Conservation (phyloP, 2,888 invertebrate genomes). For the Cheilosia soror region DNA sequence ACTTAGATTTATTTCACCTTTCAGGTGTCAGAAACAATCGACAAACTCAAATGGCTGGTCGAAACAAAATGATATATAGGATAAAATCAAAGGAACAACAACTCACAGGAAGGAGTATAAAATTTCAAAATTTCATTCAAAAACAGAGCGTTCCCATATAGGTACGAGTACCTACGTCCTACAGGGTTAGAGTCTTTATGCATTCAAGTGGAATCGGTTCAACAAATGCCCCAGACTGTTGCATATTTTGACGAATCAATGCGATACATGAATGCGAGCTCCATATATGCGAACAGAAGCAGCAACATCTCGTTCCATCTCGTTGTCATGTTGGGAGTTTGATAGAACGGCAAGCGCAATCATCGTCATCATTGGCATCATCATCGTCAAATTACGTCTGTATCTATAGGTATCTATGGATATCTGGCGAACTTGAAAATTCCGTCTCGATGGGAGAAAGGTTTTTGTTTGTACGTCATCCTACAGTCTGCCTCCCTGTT, state of each 20-base stretch:
- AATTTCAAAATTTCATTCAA: constrained; percentile 50
- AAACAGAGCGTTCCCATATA: constrained; percentile 21
- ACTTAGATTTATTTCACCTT: constrained; percentile 62
- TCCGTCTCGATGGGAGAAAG: neutral
- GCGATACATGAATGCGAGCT: neutral
- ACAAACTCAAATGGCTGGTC: constrained; percentile 42
- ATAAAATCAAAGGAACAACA: constrained; percentile 52
- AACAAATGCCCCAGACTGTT: constrained; percentile 52
- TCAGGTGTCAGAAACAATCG: constrained; percentile 68
- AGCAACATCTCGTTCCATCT: neutral
- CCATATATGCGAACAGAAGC: neutral
- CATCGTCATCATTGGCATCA: constrained; percentile 55
- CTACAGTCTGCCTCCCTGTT: neutral
- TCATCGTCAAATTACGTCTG: constrained; percentile 45
- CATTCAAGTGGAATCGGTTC: constrained; percentile 65
- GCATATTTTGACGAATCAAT: constrained; percentile 40
- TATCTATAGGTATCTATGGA: neutral
- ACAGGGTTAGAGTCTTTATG: constrained; percentile 16
- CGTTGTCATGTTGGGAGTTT: constrained; percentile 12
- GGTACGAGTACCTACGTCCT: no score
- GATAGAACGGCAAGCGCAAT: constrained; percentile 29
- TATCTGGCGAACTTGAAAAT: constrained; percentile 17
- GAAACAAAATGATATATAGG: constrained; percentile 36
- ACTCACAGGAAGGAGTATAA: constrained; percentile 24
- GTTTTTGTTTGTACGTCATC: neutral